Conservation (phyloP, 2,797 vertebrate genomes). For the Pseudopleuronectes americanus region DNA sequence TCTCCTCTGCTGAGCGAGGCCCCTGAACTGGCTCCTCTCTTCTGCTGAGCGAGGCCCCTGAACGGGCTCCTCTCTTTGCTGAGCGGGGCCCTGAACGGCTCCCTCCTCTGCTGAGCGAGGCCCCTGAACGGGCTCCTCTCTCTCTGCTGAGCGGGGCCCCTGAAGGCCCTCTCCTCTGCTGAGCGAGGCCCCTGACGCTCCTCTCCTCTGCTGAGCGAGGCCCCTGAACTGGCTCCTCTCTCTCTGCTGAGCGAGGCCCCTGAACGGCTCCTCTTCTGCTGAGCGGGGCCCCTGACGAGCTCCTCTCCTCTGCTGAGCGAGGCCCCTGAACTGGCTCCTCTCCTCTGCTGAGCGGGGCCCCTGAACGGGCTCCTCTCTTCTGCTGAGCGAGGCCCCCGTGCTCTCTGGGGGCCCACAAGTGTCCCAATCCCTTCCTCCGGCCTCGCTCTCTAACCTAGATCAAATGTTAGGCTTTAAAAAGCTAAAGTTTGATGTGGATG, state of each 20-base stretch:
- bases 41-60: background rate
- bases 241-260: background rate
- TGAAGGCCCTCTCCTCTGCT: conserved; percentile 35
- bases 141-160: background rate
- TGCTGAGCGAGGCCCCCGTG: too few relatives aligned
- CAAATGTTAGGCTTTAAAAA: conserved; percentile 94
- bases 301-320: conserved; percentile 7
- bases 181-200: background rate
- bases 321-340: conserved; percentile 16
- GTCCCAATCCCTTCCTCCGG: conserved; percentile 82
- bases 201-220: conserved; percentile 3
- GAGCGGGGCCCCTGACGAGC: background rate
- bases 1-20: conserved; percentile 2
- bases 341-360: background rate
- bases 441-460: conserved; percentile 88
- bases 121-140: conserved; percentile 26
- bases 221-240: conserved; percentile 26
- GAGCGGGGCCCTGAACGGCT: background rate
- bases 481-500: conserved; percentile 95
- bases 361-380: conserved; percentile 32
- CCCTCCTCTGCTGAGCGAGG: conserved; percentile 4
- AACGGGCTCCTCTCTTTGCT: conserved; percentile 23
- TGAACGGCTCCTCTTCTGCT: conserved; percentile 19
- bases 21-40: conserved; percentile 28
- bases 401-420: conserved; percentile 56